These are phyloP conservation scores for Scatophagus argus DNA, from an alignment of 2,113 vertebrate genomes.

Conservation along the genomic window DNA sequence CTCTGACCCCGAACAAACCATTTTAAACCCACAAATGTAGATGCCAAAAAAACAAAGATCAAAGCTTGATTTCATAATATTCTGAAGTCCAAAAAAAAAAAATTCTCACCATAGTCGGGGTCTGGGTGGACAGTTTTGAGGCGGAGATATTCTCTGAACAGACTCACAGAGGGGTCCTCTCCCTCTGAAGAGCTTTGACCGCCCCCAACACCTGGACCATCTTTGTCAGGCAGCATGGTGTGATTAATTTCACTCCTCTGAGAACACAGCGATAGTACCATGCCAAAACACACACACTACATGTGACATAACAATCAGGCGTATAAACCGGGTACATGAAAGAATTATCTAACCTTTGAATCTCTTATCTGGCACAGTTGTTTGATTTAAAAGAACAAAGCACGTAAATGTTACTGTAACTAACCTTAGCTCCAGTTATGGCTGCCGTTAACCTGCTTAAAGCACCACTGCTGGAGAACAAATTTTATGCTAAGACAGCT, in stretches of 20 bases:
- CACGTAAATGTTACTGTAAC: no score
- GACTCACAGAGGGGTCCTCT: conserved; percentile 89
- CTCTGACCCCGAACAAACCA: background rate
- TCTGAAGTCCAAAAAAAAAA: no score
- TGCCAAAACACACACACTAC: background rate
- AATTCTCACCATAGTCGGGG: conserved; percentile 92
- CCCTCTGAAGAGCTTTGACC: conserved; percentile 42
- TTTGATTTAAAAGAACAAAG: background rate
- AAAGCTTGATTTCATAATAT: background rate
- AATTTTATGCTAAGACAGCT: background rate
- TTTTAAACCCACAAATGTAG: background rate
- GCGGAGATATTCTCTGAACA: conserved; percentile 93
- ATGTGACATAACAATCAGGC: background rate
- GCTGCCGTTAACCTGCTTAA: background rate
- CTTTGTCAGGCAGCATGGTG: conserved; percentile 85
- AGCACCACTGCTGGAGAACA: background rate
- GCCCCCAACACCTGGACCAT: conserved; percentile 68
- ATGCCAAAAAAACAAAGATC: background rate
- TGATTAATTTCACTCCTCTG: conserved; percentile 8
- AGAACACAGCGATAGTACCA: background rate
- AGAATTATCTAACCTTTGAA: background rate
- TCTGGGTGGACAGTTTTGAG: conserved; percentile 92
- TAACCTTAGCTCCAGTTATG: background rate
- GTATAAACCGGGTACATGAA: no score
- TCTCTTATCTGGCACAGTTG: background rate